Evolutionary conservation across 2,113 vertebrate genomes (phyloP).

Genomic region (Azemiops feae): DNA sequence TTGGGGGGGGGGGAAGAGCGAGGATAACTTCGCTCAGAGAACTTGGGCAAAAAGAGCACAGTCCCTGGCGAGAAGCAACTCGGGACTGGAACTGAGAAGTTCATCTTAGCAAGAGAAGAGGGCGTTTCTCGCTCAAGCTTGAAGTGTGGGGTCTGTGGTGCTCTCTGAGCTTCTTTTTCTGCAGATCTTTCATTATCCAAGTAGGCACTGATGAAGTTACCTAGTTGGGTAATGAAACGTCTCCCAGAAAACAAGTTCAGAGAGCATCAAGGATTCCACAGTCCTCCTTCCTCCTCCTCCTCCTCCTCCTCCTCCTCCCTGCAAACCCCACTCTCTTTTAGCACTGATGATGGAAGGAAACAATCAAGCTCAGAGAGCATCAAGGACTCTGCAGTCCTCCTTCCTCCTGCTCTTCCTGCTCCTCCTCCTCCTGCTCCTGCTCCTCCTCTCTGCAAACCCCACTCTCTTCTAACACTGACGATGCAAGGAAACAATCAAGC

Average conservation of each 20-base stretch:
- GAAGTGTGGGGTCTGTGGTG: neutral
- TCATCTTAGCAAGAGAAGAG: neutral
- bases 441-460: no score
- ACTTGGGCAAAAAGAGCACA: rapidly evolving
- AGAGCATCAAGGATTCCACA: neutral
- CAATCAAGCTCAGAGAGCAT: no score
- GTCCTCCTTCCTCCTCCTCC: no score
- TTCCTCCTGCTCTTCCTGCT: no score
- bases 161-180: neutral
- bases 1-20: rapidly evolving
- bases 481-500: no score
- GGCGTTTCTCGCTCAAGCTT: neutral
- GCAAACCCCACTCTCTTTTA: no score
- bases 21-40: rapidly evolving
- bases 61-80: neutral
- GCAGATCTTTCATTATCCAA: neutral
- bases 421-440: no score
- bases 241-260: neutral
- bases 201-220: neutral
- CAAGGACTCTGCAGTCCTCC: no score
- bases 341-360: no score
- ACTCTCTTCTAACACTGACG: no score
- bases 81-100: neutral
- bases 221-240: neutral
- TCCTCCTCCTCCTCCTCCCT: no score